These are phyloP conservation scores for Phthorimaea operculella DNA, from an alignment of 1,140 invertebrate species.

Conservation along the genomic window DNA sequence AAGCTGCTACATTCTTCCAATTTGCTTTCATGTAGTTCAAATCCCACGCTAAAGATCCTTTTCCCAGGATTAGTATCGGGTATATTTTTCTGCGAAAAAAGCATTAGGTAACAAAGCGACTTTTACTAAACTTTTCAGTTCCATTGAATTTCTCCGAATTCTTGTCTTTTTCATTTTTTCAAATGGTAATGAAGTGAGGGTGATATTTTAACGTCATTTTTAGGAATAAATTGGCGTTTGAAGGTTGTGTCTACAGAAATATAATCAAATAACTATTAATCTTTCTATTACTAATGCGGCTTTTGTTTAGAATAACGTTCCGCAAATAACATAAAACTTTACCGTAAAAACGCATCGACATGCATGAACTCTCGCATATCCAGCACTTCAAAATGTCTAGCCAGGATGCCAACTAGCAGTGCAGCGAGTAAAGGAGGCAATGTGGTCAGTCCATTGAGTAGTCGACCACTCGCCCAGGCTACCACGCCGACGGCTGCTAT, in stretches of 20 bases:
- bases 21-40: conserved; percentile 41
- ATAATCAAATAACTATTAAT: too few species aligned
- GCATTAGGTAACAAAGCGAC: too few species aligned
- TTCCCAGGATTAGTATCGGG: conserved; percentile 55
- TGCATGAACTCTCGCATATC: conserved; percentile 43
- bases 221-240: too few species aligned
- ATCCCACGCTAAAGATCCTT: conserved; percentile 51
- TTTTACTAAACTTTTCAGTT: too few species aligned
- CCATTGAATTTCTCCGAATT: too few species aligned
- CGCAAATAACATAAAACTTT: neutral
- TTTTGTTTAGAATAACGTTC: too few species aligned
- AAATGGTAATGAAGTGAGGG: too few species aligned
- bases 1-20: conserved; percentile 33
- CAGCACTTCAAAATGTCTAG: conserved; percentile 38
- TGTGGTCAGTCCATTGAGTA: conserved; percentile 37
- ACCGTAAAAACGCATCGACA: conserved; percentile 51
- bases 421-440: conserved; percentile 47
- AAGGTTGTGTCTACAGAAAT: too few species aligned
- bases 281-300: too few species aligned
- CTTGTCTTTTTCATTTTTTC: too few species aligned
- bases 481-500: conserved; percentile 30
- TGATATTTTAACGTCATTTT: too few species aligned
- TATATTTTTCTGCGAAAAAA: conserved; percentile 46
- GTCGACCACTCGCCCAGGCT: conserved; percentile 41
- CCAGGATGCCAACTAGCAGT: conserved; percentile 45